These are phyloP conservation scores for Lobophora halterata DNA, from an alignment of 2,888 invertebrate genomes.

Conservation along the genomic window DNA sequence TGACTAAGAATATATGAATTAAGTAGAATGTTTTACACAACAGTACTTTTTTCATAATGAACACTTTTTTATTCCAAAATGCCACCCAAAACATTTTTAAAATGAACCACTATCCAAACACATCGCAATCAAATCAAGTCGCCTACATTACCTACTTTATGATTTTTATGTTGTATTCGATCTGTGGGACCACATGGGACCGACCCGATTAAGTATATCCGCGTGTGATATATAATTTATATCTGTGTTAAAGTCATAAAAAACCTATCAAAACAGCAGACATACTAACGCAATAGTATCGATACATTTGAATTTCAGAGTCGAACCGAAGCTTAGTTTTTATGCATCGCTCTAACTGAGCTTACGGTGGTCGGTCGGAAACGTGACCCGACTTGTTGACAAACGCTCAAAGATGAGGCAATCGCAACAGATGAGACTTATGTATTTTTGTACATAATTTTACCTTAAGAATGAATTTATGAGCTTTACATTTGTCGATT, in stretches of 20 bases:
- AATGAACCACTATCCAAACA: too few relatives aligned
- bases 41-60: background rate
- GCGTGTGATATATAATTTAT: too few relatives aligned
- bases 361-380: constrained; percentile 69
- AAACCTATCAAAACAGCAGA: constrained; percentile 46
- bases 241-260: too few relatives aligned
- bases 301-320: constrained; percentile 77
- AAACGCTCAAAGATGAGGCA: constrained; percentile 46
- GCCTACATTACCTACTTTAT: too few relatives aligned
- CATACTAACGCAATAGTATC: constrained; percentile 55
- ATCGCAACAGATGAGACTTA: constrained; percentile 17
- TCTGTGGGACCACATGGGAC: too few relatives aligned
- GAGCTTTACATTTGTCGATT: background rate
- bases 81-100: too few relatives aligned
- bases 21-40: background rate
- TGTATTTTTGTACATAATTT: constrained; percentile 3
- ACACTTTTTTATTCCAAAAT: too few relatives aligned
- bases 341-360: constrained; percentile 77
- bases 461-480: background rate
- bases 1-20: background rate
- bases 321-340: constrained; percentile 74
- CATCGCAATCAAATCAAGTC: too few relatives aligned
- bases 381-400: constrained; percentile 70
- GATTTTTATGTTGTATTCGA: too few relatives aligned
- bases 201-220: too few relatives aligned